Evolutionary conservation across 1,140 invertebrate species (phyloP).

Genomic region (Plectus sambesii): DNA sequence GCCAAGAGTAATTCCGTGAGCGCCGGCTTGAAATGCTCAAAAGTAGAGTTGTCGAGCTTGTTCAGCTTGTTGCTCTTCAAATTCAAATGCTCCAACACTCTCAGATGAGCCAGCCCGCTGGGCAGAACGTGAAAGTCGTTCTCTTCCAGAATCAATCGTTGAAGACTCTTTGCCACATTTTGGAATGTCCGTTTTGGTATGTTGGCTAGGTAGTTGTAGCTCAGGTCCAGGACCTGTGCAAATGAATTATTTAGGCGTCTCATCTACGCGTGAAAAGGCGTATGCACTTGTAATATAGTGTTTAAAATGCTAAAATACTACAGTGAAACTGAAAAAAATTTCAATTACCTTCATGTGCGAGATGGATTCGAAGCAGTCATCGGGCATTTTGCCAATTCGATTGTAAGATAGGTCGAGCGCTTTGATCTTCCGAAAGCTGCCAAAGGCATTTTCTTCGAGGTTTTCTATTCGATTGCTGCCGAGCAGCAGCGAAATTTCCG

Average conservation of each 20-base stretch:
- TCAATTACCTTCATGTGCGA: conserved; percentile 8
- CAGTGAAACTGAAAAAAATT: too few relatives aligned
- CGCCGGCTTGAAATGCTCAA: background rate
- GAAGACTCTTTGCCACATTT: conserved; percentile 20
- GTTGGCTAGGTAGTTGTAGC: conserved; percentile 18
- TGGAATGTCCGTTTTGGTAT: conserved; percentile 15
- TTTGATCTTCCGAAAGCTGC: conserved; percentile 17
- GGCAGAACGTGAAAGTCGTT: conserved; percentile 17
- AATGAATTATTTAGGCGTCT: too few relatives aligned
- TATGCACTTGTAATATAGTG: too few relatives aligned
- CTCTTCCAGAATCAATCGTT: conserved; percentile 14
- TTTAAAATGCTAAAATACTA: too few relatives aligned
- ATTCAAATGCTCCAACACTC: conserved; percentile 17
- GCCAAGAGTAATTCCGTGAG: background rate
- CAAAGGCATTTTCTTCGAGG: conserved; percentile 16
- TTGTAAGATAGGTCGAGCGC: conserved; percentile 21
- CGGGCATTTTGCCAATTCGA: conserved; percentile 17
- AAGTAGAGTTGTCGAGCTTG: conserved; percentile 7
- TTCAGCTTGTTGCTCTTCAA: conserved; percentile 22
- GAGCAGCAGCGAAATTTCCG: conserved; percentile 15
- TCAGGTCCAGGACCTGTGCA: conserved; percentile 18
- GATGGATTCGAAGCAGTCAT: conserved; percentile 14
- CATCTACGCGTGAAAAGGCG: too few relatives aligned
- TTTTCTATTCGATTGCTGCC: conserved; percentile 18
- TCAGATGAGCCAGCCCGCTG: conserved; percentile 14